phyloP scores from a whole-genome alignment of 2,797 vertebrate species.

The Stomatorhinus walkeri region DNA sequence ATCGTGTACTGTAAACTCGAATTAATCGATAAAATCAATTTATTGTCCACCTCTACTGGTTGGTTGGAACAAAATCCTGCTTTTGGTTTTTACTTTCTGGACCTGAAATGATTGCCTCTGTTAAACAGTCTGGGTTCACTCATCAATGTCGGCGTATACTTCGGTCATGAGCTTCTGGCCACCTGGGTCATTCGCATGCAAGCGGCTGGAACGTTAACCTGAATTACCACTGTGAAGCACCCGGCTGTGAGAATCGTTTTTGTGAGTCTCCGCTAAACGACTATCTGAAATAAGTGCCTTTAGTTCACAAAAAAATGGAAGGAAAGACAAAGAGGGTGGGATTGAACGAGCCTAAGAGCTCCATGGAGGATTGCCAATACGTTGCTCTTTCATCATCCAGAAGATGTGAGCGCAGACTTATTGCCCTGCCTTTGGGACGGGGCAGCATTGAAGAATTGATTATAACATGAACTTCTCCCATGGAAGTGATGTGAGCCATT shows the following conservation, averaged over 20 bases:
- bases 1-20: too few species aligned
- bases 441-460: conserved; percentile 50
- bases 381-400: conserved; percentile 56
- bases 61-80: background rate
- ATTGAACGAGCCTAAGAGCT: conserved; percentile 40
- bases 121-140: background rate
- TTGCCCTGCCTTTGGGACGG: conserved; percentile 37
- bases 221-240: background rate
- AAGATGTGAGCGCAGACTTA: conserved; percentile 45
- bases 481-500: conserved; percentile 40
- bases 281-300: background rate
- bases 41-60: background rate
- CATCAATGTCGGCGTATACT: background rate
- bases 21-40: too few species aligned
- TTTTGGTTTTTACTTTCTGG: background rate
- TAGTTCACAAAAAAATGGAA: conserved; percentile 31
- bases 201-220: background rate
- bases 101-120: background rate
- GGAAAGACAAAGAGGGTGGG: conserved; percentile 42
- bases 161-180: background rate
- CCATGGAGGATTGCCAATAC: conserved; percentile 45
- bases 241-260: background rate
- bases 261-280: background rate
- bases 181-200: background rate
- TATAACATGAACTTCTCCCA: conserved; percentile 35